Evolutionary conservation across 2,888 invertebrate genomes (phyloP), one percentile per base, ranked within the genome.

Genomic region (Acleris laterana): DNA sequence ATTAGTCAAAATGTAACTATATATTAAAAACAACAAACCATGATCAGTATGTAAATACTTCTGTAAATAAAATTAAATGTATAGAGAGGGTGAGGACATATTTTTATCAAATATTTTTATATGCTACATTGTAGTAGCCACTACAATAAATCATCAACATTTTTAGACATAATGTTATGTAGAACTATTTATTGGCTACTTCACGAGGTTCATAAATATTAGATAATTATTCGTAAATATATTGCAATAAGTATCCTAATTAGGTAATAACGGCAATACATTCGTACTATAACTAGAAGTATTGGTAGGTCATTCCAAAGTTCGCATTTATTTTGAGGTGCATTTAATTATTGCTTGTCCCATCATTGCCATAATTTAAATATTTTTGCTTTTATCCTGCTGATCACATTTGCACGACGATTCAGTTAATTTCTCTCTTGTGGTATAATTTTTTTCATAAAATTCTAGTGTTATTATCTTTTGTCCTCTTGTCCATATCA

Each of bases 31-130:
- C 9, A 19, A 53, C 20, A 20, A 20, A 25, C 44, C 7, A 19
- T 70, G 73, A 75, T 79, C 73, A 73, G 72, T 73, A 60, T 87
- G 87, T 88, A 89, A 79, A 86, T 88, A 87, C 72, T 59, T 68
- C 63, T 89, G 88, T 90, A 90, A 80, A 89, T 89, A 87, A 77
- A 75, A 70, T 71, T 78, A 74, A 77, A 76, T 89, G 88, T 90
- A 89, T 86, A 89, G 88, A 90, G 87, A 90, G 82, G 63, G 64
- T 76, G 73, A 76, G 77, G 74, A 81, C 78, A 89, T 90, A 90
- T 90, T 90, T 90, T 90, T 88, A 83, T 85, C 80, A 73, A 81
- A 80, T 90, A 90, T 90, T 90, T 90, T 90, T 90, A 84, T 90
- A 90, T 80, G 79, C 73, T 17, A 20, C 53, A 55, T 38, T 13